These are phyloP conservation scores for Ellobium chinense DNA, from an alignment of 2,888 invertebrate species.

Conservation along the genomic window DNA sequence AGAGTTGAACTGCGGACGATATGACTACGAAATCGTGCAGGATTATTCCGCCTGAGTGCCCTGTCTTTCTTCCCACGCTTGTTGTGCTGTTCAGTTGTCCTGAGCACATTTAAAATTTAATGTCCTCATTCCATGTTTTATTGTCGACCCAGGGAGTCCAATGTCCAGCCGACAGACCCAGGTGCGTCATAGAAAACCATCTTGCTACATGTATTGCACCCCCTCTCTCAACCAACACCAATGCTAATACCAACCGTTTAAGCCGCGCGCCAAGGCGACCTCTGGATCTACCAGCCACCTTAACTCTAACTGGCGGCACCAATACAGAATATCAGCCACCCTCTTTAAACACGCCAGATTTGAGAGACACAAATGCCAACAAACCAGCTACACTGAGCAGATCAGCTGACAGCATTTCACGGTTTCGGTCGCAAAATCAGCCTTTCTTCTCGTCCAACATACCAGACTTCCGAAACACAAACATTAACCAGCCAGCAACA, in stretches of 20 bases:
- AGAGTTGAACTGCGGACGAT: no score
- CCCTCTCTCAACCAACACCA: neutral
- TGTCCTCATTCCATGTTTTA: no score
- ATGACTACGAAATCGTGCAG: no score
- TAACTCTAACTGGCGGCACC: no score
- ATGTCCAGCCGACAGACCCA: slow-evolving; percentile 19
- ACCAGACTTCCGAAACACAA: neutral
- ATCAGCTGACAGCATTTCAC: neutral
- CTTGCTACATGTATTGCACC: neutral
- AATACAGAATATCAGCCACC: no score
- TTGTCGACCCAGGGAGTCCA: slow-evolving; percentile 23
- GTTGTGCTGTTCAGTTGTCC: no score
- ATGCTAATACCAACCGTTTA: neutral
- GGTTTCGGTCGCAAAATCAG: no score
- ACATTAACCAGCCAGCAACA: neutral
- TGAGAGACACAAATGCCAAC: neutral
- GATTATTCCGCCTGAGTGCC: no score
- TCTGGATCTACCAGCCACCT: no score
- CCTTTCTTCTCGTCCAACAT: neutral
- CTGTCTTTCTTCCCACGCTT: no score
- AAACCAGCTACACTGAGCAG: neutral
- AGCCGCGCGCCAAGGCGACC: neutral
- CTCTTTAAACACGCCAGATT: neutral
- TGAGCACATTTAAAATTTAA: no score
- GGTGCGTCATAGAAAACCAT: neutral